phyloP scores from a whole-genome alignment of 2,797 vertebrate species.

The Tauraco hartlaubi region DNA sequence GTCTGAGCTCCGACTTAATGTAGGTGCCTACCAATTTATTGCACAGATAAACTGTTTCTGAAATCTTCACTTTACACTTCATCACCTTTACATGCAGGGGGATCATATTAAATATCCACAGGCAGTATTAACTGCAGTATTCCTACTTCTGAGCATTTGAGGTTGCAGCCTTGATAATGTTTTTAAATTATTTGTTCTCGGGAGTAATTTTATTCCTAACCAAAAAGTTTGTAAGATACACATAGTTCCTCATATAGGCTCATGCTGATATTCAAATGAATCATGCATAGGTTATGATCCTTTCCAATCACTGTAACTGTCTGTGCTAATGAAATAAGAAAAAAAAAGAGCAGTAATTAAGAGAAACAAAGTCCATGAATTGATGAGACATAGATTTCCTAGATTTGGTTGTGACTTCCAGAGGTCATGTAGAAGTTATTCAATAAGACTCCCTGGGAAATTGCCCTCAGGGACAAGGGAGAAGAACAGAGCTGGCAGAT shows the following conservation, averaged over 20 bases:
- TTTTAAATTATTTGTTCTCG: neutral
- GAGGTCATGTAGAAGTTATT: neutral
- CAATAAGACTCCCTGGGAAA: neutral
- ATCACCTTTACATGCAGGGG: neutral
- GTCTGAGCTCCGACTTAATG: slow-evolving; percentile 27
- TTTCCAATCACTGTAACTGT: neutral
- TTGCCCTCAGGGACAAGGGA: neutral
- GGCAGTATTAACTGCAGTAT: neutral
- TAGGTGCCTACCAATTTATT: neutral
- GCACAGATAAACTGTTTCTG: neutral
- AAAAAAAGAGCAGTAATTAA: neutral
- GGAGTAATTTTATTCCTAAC: neutral
- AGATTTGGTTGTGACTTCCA: neutral
- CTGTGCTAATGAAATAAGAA: neutral
- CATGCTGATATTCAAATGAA: neutral
- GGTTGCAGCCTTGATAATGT: neutral
- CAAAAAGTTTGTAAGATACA: neutral
- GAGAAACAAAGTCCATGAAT: neutral
- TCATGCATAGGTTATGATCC: neutral
- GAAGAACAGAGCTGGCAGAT: neutral
- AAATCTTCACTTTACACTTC: neutral
- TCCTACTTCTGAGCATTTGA: neutral
- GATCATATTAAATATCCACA: neutral
- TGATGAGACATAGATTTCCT: neutral
- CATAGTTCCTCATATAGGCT: neutral